A percentile compares a stretch with the other conserved stretches of the same genome.
Conservation (phyloP, 2,113 vertebrate species). For the Pleuronectes platessa region DNA sequence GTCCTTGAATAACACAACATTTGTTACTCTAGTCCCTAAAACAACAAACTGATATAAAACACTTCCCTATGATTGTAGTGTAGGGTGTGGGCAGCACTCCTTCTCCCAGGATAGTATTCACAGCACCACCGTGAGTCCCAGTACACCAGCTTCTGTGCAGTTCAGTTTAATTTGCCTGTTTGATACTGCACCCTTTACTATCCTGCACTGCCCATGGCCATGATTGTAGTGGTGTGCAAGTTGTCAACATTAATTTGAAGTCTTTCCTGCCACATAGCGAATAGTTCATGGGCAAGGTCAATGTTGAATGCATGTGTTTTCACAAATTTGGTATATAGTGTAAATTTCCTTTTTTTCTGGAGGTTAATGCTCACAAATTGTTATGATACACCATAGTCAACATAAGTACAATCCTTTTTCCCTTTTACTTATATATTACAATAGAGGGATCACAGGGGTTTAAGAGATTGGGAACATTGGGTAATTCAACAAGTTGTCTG, state of each 20-base stretch:
- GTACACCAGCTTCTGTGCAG: conserved; percentile 21
- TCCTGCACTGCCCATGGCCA: conserved; percentile 1
- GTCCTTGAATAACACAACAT: conserved; percentile 13
- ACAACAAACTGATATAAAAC: conserved; percentile 30
- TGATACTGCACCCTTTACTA: conserved; percentile 45
- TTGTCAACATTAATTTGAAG: conserved; percentile 41
- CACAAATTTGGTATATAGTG: not conserved
- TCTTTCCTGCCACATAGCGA: conserved; percentile 27
- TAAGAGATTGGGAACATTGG: too few species aligned
- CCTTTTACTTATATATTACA: too few species aligned
- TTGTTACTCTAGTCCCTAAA: conserved; percentile 1
- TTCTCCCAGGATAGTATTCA: conserved; percentile 12
- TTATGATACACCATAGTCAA: not conserved
- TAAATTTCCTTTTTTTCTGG: not conserved
- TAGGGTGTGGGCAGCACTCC: conserved; percentile 6
- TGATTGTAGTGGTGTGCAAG: conserved; percentile 41
- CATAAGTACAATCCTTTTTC: not conserved
- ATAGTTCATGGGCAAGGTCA: conserved; percentile 3
- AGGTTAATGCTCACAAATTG: not conserved
- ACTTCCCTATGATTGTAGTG: conserved; percentile 32
- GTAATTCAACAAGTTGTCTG: too few species aligned
- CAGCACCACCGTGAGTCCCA: conserved; percentile 21
- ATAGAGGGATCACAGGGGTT: too few species aligned
- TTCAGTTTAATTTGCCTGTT: conserved; percentile 15
- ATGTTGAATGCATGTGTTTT: not conserved